These are phyloP conservation scores for Limnodromus scolopaceus DNA, from an alignment of 2,797 vertebrate genomes.

Conservation along the genomic window DNA sequence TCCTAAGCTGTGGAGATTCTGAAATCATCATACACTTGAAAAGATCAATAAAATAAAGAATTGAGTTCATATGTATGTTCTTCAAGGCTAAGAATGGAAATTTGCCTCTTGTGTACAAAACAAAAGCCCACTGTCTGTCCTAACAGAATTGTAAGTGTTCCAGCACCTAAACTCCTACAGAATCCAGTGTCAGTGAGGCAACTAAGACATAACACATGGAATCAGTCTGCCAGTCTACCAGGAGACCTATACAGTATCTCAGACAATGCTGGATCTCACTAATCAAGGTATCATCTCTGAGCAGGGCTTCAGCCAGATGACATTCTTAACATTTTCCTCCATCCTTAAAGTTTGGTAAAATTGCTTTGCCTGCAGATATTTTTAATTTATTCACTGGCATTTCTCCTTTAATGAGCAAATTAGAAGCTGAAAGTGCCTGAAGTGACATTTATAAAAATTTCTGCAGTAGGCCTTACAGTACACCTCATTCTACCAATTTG, in stretches of 20 bases:
- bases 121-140: not conserved
- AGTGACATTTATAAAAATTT: not conserved
- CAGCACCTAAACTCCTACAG: not conserved
- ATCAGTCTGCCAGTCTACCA: not conserved
- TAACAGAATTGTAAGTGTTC: not conserved
- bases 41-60: not conserved
- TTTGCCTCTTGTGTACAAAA: not conserved
- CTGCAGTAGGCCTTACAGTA: not conserved
- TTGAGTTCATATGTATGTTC: not conserved
- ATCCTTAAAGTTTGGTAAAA: not conserved
- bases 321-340: not conserved
- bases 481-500: not conserved
- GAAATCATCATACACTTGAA: not conserved
- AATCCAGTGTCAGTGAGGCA: not conserved
- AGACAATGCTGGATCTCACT: not conserved
- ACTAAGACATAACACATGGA: not conserved
- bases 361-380: not conserved
- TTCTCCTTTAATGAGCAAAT: not conserved
- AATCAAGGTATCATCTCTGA: not conserved
- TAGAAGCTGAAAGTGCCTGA: not conserved
- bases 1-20: not conserved
- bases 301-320: not conserved
- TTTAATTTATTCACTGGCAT: not conserved
- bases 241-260: not conserved
- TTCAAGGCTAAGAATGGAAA: not conserved